Evolutionary conservation across 2,113 vertebrate species (phyloP), one percentile per base, ranked within the genome.

Genomic region (Myiopsitta monachus): DNA sequence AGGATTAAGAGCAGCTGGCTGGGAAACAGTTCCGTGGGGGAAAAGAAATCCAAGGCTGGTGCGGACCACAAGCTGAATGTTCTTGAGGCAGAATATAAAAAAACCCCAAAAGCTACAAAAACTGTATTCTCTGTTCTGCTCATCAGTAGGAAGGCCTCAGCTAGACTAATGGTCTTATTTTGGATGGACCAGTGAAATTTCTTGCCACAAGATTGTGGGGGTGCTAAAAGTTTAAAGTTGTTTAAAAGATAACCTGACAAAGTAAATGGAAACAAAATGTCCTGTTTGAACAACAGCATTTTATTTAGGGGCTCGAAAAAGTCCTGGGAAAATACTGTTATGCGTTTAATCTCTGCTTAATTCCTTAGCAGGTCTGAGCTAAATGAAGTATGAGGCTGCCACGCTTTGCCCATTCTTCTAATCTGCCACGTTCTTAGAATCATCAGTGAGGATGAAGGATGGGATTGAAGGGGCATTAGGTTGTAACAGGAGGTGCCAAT

Each of bases 271-370:
- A 68, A 51, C 7, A 28, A 28, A 51, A 1, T 44, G 9, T 28
- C 11, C 16, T 8, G 2, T 83, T 83, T 0, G 1, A 54, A 84
- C 43, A 80, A 4, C 4, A 59, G 12, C 0, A 1, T 70, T 87
- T 81, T 80, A 59, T 81, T 70, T 74, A 46, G 5, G 5, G 9
- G 9, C 9, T 64, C 1, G 4, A 46, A 44, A 49, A 70, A 33
- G 27, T 52, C 33, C 52, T 73, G 11, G 15, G 19, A 82, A 76
- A 79, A 66, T 76, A 39, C 5, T 87, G 33, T 7, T 83, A 4
- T 5, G 1, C 61, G 31, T 82, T 89, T 82, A 23, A 28, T 82
- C 43, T 39, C 19, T 57, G 49, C 8, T 44, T 66, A 69, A 21
- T 21, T 31, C 19, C 11, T 54, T 51, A 51, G 52, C 44, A 76